Percentiles rank a stretch among this genome's conserved stretches.
These are phyloP conservation scores for Sericinus montela DNA, from an alignment of 2,888 invertebrate genomes.

Conservation along the genomic window DNA sequence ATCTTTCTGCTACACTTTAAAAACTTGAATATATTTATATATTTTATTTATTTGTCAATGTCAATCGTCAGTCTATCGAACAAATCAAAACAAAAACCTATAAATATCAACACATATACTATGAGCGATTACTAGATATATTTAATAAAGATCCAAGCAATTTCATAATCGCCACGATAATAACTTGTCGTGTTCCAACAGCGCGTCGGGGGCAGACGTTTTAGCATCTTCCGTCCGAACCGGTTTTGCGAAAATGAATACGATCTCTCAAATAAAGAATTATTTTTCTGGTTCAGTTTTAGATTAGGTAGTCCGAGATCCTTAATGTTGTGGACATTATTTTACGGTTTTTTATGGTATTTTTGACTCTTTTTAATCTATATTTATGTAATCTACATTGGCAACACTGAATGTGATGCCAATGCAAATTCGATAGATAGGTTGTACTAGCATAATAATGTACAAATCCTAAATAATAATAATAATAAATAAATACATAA, in stretches of 20 bases:
- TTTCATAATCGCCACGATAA: conserved; percentile 28
- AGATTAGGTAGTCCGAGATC: conserved; percentile 3
- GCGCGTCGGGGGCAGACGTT: conserved; percentile 30
- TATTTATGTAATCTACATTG: no score
- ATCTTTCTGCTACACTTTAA: no score
- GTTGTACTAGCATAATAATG: no score
- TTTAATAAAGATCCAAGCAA: conserved; percentile 27
- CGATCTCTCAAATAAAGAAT: background rate
- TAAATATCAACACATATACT: no score
- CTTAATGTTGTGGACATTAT: conserved; percentile 1
- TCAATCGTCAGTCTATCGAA: background rate
- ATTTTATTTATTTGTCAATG: no score
- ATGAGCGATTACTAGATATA: background rate
- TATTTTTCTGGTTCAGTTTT: conserved; percentile 5
- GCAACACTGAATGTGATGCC: no score
- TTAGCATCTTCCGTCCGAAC: conserved; percentile 52
- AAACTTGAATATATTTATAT: no score
- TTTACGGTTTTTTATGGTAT: no score
- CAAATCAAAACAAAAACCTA: background rate
- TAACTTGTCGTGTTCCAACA: conserved; percentile 25
- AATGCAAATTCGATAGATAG: no score
- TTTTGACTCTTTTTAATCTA: no score
- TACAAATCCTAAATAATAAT: no score
- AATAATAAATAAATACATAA: no score
- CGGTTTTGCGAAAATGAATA: conserved; percentile 34